Conservation (phyloP, 1,140 invertebrate species). For the Aradophagus sp. region DNA sequence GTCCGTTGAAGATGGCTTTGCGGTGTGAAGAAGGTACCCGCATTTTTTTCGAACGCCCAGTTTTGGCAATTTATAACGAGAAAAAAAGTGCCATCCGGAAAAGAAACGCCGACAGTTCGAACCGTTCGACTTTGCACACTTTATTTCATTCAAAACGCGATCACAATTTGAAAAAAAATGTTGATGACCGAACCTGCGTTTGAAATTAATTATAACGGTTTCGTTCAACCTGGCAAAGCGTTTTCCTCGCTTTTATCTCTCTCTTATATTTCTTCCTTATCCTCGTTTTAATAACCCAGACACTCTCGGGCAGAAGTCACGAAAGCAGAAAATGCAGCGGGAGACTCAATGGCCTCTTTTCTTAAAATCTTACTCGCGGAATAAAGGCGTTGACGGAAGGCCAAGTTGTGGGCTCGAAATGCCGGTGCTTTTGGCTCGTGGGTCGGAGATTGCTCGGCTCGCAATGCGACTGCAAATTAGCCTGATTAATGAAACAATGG, state of each 20-base stretch:
- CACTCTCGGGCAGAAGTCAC: slow-evolving; percentile 10
- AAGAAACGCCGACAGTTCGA: no score
- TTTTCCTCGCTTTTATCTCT: no score
- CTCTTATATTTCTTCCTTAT: no score
- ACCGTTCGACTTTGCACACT: no score
- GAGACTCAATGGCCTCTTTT: slow-evolving; percentile 23
- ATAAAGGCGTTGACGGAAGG: slow-evolving; percentile 48
- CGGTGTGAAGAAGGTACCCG: slow-evolving; percentile 15
- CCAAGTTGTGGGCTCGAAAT: slow-evolving; percentile 49
- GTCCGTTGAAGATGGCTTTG: slow-evolving; percentile 22
- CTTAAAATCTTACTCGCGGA: slow-evolving; percentile 24
- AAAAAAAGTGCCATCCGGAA: no score
- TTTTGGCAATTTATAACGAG: slow-evolving; percentile 20
- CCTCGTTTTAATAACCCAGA: slow-evolving; percentile 20
- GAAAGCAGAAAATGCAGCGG: slow-evolving; percentile 32
- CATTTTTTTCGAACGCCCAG: slow-evolving; percentile 5
- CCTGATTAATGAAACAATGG: slow-evolving; percentile 40
- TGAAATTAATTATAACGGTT: slow-evolving; percentile 13
- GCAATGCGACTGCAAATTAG: slow-evolving; percentile 59
- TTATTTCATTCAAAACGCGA: no score
- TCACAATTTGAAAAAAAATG: no score
- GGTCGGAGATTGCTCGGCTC: slow-evolving; percentile 25
- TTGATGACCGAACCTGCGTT: no score
- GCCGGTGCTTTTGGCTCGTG: slow-evolving; percentile 37
- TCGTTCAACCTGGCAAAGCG: no score